Evolutionary conservation across 2,113 vertebrate genomes (phyloP), one percentile per base, ranked within the genome.

Genomic region (Halichoeres trimaculatus): DNA sequence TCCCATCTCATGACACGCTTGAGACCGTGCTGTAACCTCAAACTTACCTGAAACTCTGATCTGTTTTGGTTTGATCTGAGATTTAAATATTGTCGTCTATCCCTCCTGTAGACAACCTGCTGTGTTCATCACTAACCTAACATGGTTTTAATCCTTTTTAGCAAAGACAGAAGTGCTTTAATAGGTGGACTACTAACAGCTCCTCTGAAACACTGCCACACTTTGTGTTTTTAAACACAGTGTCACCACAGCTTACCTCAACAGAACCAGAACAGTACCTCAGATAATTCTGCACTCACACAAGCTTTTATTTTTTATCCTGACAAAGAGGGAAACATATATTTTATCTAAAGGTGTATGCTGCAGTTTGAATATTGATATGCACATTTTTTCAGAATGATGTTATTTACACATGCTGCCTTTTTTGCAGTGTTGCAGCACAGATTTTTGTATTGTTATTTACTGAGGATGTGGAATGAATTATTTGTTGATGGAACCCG

Each of bases 221-320:
- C 41, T 43, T 19, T 16, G 14, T 45, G 17, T 45, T 45, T 45
- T 45, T 45, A 45, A 45, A 45, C 7, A 17, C 43, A 45, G 12
- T 10, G 43, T 43, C 14, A 5, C 19, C 8, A n/a, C 13, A 13
- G n/a, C 4, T 41, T 43, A 36, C 35, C 43, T 41, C 62, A 67
- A 34, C 30, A 60, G 23, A 64, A 36, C 9, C 48, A 24, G 50
- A 30, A n/a, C 2, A 40, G 36, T 68, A 76, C 45, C 72, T 76
- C 58, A 58, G 10, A 58, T 24, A 0, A 40, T 43, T 24, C 22
- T 30, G 30, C 6, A 30, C 30, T 6, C n/a, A 59, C 22, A 54
- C 11, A 1, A 43, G 1, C 14, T 58, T 35, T 69, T 36, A 22
- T n/a, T 56, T 52, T 0, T 53, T 14, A 47, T 41, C 12, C 1